Evolutionary conservation across 2,888 invertebrate genomes (phyloP).

Genomic region (Leucoma salicis): DNA sequence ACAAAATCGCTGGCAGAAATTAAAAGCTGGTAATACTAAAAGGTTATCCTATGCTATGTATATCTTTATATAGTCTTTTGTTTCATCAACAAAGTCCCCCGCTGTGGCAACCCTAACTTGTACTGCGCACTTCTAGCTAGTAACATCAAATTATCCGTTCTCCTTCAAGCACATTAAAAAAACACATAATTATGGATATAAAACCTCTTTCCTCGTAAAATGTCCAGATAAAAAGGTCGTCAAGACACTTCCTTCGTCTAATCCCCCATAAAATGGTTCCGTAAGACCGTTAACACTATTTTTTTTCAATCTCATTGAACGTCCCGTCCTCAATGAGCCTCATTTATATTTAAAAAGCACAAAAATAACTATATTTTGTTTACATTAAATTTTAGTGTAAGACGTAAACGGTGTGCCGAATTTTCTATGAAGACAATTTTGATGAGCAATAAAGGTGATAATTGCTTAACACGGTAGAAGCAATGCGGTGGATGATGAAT

Average conservation of each 20-base stretch:
- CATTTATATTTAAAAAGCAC: constrained; percentile 67
- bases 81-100: too few species aligned
- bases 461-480: constrained; percentile 41
- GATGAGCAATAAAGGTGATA: constrained; percentile 46
- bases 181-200: constrained; percentile 76
- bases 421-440: constrained; percentile 62
- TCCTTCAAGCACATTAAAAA: constrained; percentile 61
- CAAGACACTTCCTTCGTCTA: constrained; percentile 69
- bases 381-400: constrained; percentile 67
- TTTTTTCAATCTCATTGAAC: constrained; percentile 72
- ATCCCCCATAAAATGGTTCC: constrained; percentile 69
- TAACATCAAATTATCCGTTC: constrained; percentile 61
- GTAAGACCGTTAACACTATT: constrained; percentile 72
- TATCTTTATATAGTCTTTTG: too few species aligned
- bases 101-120: constrained; percentile 24
- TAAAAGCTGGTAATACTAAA: too few species aligned
- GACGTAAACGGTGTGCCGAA: constrained; percentile 71
- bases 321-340: constrained; percentile 74
- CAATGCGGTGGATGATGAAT: constrained; percentile 49
- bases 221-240: constrained; percentile 72
- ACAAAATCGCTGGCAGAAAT: too few species aligned
- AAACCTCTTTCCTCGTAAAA: constrained; percentile 75
- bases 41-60: too few species aligned
- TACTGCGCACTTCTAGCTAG: constrained; percentile 44
- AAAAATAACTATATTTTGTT: constrained; percentile 70